Evolutionary conservation across 2,888 invertebrate genomes (phyloP).

Genomic region (Acanthopleura granulata): DNA sequence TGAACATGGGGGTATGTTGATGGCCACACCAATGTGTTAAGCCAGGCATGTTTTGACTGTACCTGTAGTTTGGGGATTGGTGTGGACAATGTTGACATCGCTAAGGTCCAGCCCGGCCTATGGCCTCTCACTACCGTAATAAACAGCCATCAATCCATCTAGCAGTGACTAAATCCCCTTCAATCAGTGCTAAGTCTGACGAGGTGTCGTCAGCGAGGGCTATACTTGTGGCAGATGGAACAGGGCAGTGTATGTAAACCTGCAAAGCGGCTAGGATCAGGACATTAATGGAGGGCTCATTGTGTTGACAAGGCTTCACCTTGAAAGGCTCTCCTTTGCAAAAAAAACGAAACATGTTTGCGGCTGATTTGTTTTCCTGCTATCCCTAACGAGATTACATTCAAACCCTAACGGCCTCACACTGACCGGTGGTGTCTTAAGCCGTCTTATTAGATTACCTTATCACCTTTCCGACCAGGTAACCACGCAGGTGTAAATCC

Average conservation of each 20-base stretch:
- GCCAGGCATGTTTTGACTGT: too few relatives aligned
- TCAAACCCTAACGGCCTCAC: neutral
- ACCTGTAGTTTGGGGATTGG: too few relatives aligned
- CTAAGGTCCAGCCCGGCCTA: too few relatives aligned
- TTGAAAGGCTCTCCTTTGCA: neutral
- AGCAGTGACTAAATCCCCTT: too few relatives aligned
- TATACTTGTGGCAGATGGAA: too few relatives aligned
- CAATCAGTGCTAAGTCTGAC: too few relatives aligned
- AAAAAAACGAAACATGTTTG: neutral
- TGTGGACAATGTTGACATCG: too few relatives aligned
- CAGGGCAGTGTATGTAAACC: neutral
- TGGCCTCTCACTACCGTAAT: too few relatives aligned
- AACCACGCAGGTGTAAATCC: conserved; percentile 2
- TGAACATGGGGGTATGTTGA: too few relatives aligned
- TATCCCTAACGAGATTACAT: neutral
- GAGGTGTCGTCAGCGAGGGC: too few relatives aligned
- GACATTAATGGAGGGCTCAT: neutral
- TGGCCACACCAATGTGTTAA: too few relatives aligned
- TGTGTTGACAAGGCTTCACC: neutral
- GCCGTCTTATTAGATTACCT: neutral
- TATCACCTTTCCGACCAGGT: neutral
- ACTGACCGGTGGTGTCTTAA: conserved; percentile 5
- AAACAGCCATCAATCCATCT: too few relatives aligned
- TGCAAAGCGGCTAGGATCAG: neutral
- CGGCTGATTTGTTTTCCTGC: neutral